Evolutionary conservation across 2,888 invertebrate species (phyloP).

Genomic region (Athalia cordata): DNA sequence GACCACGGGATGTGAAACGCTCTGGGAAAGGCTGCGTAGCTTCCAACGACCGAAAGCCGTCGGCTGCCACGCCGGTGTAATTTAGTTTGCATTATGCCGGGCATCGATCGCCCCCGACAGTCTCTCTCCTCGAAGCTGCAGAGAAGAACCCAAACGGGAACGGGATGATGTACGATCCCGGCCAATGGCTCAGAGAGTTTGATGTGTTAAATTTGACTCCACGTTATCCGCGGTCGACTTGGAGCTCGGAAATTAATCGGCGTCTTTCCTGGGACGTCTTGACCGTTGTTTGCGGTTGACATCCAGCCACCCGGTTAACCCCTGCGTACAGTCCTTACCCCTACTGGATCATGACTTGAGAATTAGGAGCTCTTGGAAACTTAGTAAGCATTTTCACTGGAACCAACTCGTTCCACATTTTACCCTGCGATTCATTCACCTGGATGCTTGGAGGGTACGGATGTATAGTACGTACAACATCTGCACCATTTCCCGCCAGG

Average conservation of each 20-base stretch:
- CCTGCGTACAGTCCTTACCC: not conserved
- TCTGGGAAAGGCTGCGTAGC: conserved; percentile 7
- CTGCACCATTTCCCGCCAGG: no score
- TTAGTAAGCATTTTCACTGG: not conserved
- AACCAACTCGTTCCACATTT: conserved; percentile 14
- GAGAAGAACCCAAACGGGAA: not conserved
- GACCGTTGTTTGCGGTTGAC: conserved; percentile 42
- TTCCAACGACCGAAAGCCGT: conserved; percentile 43
- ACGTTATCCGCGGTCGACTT: not conserved
- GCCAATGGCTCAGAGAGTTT: conserved; percentile 14
- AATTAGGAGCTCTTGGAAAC: not conserved
- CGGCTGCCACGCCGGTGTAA: conserved; percentile 50
- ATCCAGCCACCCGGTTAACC: conserved; percentile 28
- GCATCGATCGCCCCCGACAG: conserved; percentile 56
- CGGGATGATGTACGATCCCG: conserved; percentile 37
- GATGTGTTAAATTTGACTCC: conserved; percentile 25
- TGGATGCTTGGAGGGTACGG: not conserved
- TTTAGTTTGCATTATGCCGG: conserved; percentile 60
- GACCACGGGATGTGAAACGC: not conserved
- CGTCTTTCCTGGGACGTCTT: conserved; percentile 35
- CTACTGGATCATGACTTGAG: not conserved
- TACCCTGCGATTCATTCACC: conserved; percentile 9
- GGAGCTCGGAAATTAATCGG: conserved; percentile 36
- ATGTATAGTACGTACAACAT: not conserved
- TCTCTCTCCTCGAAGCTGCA: not conserved